Percentiles rank a stretch among this genome's conserved stretches.
Evolutionary conservation across 35 echinoderm and acorn worm genomes (phyloP).

Genomic region (Chiridota heheva): DNA sequence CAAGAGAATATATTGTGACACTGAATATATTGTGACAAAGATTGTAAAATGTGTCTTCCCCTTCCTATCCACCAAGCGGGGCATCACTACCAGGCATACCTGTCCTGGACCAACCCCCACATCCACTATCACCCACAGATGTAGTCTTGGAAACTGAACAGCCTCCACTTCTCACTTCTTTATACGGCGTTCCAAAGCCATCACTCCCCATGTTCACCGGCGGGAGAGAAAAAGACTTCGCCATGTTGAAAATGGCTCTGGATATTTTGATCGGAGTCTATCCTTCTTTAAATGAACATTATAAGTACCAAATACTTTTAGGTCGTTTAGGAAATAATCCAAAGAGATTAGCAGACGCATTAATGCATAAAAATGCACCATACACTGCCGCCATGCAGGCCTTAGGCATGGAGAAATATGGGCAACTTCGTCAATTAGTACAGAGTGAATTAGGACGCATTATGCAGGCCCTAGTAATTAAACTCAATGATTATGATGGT

Average conservation of each 20-base stretch:
- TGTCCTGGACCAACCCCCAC: no score
- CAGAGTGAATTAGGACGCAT: slow-evolving; percentile 29
- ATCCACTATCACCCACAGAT: no score
- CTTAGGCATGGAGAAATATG: slow-evolving; percentile 18
- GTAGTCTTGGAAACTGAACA: no score
- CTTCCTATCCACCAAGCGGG: no score
- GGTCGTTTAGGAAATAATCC: background rate
- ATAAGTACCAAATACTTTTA: slow-evolving; percentile 21
- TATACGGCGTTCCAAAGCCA: slow-evolving; percentile 36
- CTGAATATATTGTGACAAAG: no score
- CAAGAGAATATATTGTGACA: no score
- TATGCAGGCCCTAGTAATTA: slow-evolving; percentile 18
- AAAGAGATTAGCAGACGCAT: slow-evolving; percentile 15
- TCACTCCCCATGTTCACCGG: slow-evolving; percentile 21
- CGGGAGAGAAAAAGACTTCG: slow-evolving; percentile 48
- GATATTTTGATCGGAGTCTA: slow-evolving; percentile 7
- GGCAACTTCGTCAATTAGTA: slow-evolving; percentile 34
- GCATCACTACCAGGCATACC: no score
- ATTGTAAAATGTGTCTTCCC: no score
- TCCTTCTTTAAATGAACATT: slow-evolving; percentile 39
- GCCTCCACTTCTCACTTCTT: slow-evolving; percentile 16
- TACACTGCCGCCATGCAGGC: slow-evolving; percentile 26
- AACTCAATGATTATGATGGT: background rate
- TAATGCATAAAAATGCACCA: slow-evolving; percentile 5
- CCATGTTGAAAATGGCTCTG: slow-evolving; percentile 24